These are phyloP conservation scores for Bucorvus abyssinicus DNA, from an alignment of 2,797 vertebrate genomes.

Conservation along the genomic window DNA sequence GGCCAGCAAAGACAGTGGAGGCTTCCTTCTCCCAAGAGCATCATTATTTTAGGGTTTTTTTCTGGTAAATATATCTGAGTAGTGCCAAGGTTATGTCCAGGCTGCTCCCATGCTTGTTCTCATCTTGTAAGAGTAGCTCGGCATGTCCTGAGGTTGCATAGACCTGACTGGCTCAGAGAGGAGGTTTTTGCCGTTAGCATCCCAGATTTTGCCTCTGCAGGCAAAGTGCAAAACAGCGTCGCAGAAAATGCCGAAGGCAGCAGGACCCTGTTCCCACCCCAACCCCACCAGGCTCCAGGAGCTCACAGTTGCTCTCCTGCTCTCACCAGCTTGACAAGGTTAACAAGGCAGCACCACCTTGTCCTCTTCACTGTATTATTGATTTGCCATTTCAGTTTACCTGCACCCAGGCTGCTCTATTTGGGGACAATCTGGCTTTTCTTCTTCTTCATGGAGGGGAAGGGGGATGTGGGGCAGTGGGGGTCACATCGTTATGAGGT, in stretches of 20 bases:
- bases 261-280: not conserved
- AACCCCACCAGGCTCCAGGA: not conserved
- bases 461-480: too few relatives aligned
- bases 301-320: not conserved
- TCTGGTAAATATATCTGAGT: not conserved
- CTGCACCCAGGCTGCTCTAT: not conserved
- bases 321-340: constrained; percentile 25
- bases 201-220: not conserved
- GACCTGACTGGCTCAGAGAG: not conserved
- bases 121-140: not conserved
- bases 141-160: not conserved
- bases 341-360: constrained; percentile 29
- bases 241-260: accelerated
- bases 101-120: not conserved
- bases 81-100: not conserved
- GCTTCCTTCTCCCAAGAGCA: not conserved
- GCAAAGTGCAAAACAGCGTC: not conserved
- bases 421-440: constrained; percentile 32
- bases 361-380: not conserved
- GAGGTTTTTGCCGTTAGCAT: not conserved
- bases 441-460: not conserved
- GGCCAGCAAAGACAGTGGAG: not conserved
- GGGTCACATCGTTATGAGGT: accelerated
- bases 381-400: not conserved
- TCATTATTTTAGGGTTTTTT: not conserved